These are phyloP conservation scores for Anniella stebbinsi DNA, from an alignment of 2,797 vertebrate genomes.

Conservation along the genomic window DNA sequence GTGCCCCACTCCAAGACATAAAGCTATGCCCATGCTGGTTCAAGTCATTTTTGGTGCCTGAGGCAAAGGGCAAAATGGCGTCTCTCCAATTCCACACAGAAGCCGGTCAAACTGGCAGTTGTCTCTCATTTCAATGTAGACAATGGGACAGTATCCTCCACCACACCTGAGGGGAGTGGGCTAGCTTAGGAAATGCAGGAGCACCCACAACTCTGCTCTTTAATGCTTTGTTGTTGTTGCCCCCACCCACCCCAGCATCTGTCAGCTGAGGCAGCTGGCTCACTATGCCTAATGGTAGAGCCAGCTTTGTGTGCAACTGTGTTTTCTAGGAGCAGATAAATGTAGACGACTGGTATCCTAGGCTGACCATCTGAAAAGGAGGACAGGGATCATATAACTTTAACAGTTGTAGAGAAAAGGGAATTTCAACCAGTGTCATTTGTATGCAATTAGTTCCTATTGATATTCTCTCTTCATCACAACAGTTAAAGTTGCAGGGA, in stretches of 20 bases:
- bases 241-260: neutral
- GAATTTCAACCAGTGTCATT: no score
- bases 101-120: no score
- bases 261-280: neutral
- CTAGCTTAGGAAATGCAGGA: neutral
- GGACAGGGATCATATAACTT: no score
- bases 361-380: no score
- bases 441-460: no score
- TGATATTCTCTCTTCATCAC: no score
- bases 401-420: no score
- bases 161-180: no score
- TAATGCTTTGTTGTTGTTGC: neutral
- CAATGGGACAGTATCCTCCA: neutral
- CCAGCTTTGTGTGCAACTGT: neutral
- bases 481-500: no score
- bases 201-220: neutral
- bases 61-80: neutral
- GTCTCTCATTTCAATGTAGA: neutral
- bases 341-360: no score
- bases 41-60: neutral
- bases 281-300: neutral
- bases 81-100: neutral
- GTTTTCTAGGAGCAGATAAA: neutral
- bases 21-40: neutral
- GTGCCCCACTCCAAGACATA: neutral